phyloP scores from a whole-genome alignment of 2,113 vertebrate species.

The Nannobrachium achirus region DNA sequence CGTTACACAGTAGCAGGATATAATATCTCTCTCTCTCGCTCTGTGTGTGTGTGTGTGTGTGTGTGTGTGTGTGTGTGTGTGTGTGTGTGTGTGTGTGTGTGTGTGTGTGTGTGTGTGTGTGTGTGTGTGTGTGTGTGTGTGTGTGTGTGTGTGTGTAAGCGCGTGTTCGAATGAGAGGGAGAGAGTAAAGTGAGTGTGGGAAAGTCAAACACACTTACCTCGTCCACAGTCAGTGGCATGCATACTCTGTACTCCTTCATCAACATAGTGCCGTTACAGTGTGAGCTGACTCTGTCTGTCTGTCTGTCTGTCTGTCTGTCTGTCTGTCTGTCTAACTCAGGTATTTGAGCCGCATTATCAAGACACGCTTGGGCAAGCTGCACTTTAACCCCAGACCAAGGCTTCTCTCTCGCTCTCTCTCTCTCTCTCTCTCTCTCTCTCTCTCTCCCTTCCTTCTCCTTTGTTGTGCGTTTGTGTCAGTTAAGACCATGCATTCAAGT shows the following conservation, averaged over 20 bases:
- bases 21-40: no score
- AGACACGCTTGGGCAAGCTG: slow-evolving; percentile 30
- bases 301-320: slow-evolving; percentile 26
- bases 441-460: background rate
- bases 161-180: no score
- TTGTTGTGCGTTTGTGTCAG: slow-evolving; percentile 63
- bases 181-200: slow-evolving; percentile 36
- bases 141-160: no score
- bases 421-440: slow-evolving; percentile 29
- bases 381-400: slow-evolving; percentile 32
- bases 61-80: no score
- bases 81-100: no score
- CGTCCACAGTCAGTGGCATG: slow-evolving; percentile 92
- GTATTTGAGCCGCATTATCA: slow-evolving; percentile 41
- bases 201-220: slow-evolving; percentile 82
- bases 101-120: no score
- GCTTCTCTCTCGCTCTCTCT: slow-evolving; percentile 39
- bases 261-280: slow-evolving; percentile 80
- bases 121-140: no score
- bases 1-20: no score
- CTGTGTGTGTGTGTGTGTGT: no score
- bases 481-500: slow-evolving; percentile 43
- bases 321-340: slow-evolving; percentile 33
- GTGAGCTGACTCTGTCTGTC: background rate
- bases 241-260: slow-evolving; percentile 93